Evolutionary conservation across 2,113 vertebrate genomes (phyloP).

Genomic region (Dasyornis broadbenti): DNA sequence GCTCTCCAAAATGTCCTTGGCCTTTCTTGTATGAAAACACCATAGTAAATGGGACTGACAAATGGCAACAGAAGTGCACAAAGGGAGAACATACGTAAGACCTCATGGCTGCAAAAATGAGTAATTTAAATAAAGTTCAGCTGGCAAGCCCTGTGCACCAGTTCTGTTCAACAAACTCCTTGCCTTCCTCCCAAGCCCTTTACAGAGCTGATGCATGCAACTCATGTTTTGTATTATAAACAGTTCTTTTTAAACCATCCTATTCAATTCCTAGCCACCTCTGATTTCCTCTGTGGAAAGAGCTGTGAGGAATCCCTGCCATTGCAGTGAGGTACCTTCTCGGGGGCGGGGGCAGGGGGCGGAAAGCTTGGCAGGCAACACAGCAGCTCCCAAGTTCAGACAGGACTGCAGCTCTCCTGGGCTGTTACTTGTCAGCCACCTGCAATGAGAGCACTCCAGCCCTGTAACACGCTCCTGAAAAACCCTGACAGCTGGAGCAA

Average conservation of each 20-base stretch:
- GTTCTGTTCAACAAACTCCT: not conserved
- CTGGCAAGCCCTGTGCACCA: not conserved
- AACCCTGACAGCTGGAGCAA: not conserved
- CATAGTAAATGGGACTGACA: not conserved
- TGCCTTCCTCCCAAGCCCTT: not conserved
- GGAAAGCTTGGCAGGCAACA: not conserved
- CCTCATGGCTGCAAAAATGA: not conserved
- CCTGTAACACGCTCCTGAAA: not conserved
- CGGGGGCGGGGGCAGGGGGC: not conserved
- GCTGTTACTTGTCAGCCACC: not conserved
- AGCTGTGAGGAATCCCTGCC: not conserved
- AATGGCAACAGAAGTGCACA: not conserved
- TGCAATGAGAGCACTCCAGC: not conserved
- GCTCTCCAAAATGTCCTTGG: not conserved
- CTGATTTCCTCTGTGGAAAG: not conserved
- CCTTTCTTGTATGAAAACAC: not conserved
- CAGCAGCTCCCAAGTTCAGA: not conserved
- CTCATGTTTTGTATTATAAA: not conserved
- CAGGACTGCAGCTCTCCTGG: not conserved
- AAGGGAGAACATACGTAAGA: not conserved
- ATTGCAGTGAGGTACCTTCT: fast-evolving
- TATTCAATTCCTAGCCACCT: not conserved
- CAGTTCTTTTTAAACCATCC: not conserved
- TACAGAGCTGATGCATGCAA: not conserved
- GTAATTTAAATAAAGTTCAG: not conserved